These are phyloP conservation scores for Ylistrum balloti DNA, from an alignment of 1,140 invertebrate species.

Conservation along the genomic window DNA sequence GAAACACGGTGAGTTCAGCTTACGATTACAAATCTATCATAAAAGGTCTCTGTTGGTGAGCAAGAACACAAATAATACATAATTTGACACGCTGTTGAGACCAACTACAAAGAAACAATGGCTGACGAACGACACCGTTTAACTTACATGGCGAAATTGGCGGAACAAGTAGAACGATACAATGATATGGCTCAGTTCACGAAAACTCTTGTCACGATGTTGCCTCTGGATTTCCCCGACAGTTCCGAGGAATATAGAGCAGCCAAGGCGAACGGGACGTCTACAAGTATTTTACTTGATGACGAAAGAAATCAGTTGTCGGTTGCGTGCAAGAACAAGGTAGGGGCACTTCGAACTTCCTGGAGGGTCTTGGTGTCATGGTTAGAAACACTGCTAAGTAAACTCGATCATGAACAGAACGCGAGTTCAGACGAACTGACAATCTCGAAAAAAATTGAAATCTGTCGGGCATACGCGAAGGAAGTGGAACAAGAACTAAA, in stretches of 20 bases:
- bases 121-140: slow-evolving; percentile 14
- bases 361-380: slow-evolving; percentile 99
- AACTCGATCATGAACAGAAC: slow-evolving; percentile 98
- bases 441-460: neutral
- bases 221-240: neutral
- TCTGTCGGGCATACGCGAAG: slow-evolving; percentile 89
- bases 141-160: slow-evolving; percentile 66
- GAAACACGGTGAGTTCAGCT: slow-evolving; percentile 31
- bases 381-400: slow-evolving; percentile 88
- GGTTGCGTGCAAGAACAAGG: slow-evolving; percentile 99
- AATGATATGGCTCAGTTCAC: slow-evolving; percentile 77
- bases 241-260: slow-evolving; percentile 84
- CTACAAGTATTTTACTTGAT: slow-evolving; percentile 68
- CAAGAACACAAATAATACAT: neutral
- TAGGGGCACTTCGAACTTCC: slow-evolving; percentile 96
- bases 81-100: neutral
- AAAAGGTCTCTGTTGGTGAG: neutral
- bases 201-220: slow-evolving; percentile 53
- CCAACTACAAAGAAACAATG: neutral
- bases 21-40: neutral
- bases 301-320: slow-evolving; percentile 97
- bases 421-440: slow-evolving; percentile 86
- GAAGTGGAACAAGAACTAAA: slow-evolving; percentile 99
- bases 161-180: slow-evolving; percentile 77
- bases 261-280: slow-evolving; percentile 64